phyloP scores from a whole-genome alignment of 2,113 vertebrate species.

The Proteles cristata region DNA sequence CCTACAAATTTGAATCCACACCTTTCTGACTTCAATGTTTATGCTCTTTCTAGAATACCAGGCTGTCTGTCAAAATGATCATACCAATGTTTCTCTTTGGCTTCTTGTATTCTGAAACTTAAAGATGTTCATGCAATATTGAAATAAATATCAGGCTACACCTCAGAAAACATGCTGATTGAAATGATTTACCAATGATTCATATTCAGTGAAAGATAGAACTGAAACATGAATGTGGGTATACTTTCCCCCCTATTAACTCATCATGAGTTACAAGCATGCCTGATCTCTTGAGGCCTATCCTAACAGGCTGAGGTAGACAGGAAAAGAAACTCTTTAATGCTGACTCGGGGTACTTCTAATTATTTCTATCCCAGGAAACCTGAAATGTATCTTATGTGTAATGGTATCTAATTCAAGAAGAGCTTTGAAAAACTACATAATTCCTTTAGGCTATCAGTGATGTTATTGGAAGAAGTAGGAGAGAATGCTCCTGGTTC shows the following conservation, averaged over 20 bases:
- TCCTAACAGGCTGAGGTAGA: neutral
- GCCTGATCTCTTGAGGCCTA: neutral
- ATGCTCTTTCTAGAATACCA: neutral
- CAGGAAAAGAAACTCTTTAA: neutral
- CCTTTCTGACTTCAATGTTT: neutral
- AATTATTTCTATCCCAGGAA: neutral
- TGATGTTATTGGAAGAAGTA: neutral
- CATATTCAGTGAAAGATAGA: neutral
- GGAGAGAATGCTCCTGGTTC: neutral
- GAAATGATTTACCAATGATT: neutral
- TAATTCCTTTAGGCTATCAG: neutral
- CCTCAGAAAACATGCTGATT: neutral
- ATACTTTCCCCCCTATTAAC: neutral
- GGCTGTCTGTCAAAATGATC: neutral
- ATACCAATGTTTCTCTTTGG: neutral
- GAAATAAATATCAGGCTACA: neutral
- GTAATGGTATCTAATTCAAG: neutral
- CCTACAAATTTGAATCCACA: neutral
- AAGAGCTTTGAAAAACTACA: neutral
- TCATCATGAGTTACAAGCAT: neutral
- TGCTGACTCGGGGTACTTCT: neutral
- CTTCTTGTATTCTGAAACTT: neutral
- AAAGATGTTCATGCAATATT: neutral
- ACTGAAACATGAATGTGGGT: neutral
- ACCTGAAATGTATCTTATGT: neutral